Evolutionary conservation across 2,888 invertebrate species (phyloP).

Genomic region (Halictus quadricinctus): DNA sequence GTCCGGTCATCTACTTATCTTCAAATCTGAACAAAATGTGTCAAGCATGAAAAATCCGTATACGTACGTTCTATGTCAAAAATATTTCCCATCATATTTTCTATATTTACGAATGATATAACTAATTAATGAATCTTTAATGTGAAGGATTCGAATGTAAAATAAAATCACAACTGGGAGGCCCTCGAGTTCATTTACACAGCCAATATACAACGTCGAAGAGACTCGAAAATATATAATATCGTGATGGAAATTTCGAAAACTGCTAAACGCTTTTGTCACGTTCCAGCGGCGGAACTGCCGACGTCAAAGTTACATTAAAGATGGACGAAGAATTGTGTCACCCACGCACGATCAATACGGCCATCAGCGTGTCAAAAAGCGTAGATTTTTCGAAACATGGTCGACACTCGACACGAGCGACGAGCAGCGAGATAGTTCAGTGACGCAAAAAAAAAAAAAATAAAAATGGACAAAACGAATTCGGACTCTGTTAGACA

Average conservation of each 20-base stretch:
- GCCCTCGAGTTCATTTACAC: background rate
- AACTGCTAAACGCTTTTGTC: background rate
- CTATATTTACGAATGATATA: no score
- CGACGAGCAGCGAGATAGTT: no score
- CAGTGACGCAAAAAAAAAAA: no score
- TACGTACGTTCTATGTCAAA: background rate
- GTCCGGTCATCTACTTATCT: no score
- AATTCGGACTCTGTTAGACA: background rate
- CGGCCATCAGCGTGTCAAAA: background rate
- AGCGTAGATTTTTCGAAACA: background rate
- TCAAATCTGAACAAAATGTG: no score
- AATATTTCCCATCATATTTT: no score
- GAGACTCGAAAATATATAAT: no score
- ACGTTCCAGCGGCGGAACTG: background rate
- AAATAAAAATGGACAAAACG: background rate
- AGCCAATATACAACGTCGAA: background rate
- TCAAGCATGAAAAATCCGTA: no score
- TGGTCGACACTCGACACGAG: background rate
- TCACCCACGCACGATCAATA: constrained; percentile 5
- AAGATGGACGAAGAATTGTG: constrained; percentile 5
- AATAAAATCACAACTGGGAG: background rate
- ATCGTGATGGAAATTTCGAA: background rate
- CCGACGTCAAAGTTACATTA: background rate
- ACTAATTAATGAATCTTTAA: no score
- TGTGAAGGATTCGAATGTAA: background rate